Conservation (phyloP, 2,797 vertebrate genomes). For the Kryptolebias ocellatus region DNA sequence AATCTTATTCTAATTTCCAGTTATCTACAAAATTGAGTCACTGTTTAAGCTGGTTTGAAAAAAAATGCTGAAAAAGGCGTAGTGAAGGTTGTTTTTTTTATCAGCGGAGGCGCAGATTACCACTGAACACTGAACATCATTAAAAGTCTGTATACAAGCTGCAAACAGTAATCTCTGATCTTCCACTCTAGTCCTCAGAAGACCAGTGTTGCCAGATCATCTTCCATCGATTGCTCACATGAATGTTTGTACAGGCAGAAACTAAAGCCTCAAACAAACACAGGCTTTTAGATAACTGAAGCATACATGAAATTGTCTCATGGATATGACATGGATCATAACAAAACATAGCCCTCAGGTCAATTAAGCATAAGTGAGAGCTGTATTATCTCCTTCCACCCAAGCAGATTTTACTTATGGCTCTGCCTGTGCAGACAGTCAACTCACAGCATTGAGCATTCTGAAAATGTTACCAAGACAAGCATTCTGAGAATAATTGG, state of each 20-base stretch:
- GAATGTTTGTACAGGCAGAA: slow-evolving; percentile 33
- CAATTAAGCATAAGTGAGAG: slow-evolving; percentile 53
- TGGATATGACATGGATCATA: slow-evolving; percentile 46
- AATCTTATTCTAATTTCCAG: slow-evolving; percentile 7
- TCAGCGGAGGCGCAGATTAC: slow-evolving; percentile 7
- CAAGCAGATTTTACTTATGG: slow-evolving; percentile 52
- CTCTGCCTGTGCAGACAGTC: slow-evolving; percentile 52
- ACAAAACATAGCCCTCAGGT: slow-evolving; percentile 46
- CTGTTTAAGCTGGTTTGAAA: slow-evolving; percentile 14
- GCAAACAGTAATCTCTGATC: slow-evolving; percentile 18
- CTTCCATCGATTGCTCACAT: slow-evolving; percentile 43
- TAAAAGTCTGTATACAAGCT: slow-evolving; percentile 9
- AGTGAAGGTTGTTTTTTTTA: slow-evolving; percentile 15
- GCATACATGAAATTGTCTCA: slow-evolving; percentile 56
- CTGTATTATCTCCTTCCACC: slow-evolving; percentile 42
- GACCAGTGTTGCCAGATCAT: slow-evolving; percentile 38
- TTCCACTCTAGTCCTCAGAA: slow-evolving; percentile 18
- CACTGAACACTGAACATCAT: slow-evolving; percentile 12
- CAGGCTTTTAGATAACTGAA: slow-evolving; percentile 41
- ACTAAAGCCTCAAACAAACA: slow-evolving; percentile 37
- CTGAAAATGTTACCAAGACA: slow-evolving; percentile 46
- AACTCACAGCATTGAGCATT: slow-evolving; percentile 31
- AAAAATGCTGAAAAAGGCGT: slow-evolving; percentile 9
- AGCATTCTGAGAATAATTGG: slow-evolving; percentile 72
- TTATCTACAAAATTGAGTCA: slow-evolving; percentile 6